Evolutionary conservation across 1,140 invertebrate species (phyloP).

Genomic region (Bombus consobrinus): DNA sequence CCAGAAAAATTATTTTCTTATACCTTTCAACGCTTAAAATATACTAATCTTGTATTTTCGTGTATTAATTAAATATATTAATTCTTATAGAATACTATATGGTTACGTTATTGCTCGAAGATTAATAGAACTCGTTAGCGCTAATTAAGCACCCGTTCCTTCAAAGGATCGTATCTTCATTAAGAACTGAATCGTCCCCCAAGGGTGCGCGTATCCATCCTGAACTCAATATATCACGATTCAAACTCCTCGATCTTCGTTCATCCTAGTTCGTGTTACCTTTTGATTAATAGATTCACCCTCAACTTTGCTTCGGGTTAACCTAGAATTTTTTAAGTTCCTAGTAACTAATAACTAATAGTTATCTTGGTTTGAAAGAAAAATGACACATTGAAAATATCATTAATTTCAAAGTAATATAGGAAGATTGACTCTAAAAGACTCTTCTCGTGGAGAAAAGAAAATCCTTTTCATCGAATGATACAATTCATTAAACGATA

Average conservation of each 20-base stretch:
- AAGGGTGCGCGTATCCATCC: neutral
- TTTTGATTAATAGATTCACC: neutral
- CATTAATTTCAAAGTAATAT: too few relatives aligned
- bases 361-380: too few relatives aligned
- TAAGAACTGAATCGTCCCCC: neutral
- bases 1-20: too few relatives aligned
- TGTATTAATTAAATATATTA: neutral
- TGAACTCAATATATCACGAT: neutral
- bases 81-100: neutral
- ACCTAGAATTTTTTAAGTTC: neutral
- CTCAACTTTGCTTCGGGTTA: neutral
- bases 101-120: neutral
- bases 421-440: too few relatives aligned
- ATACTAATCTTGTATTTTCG: neutral
- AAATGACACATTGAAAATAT: too few relatives aligned
- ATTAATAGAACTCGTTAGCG: neutral
- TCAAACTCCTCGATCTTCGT: slow-evolving; percentile 2
- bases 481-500: too few relatives aligned
- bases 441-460: too few relatives aligned
- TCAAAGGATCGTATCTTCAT: neutral
- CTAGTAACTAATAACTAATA: too few relatives aligned
- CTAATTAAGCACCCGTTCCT: neutral
- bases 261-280: neutral
- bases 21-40: too few relatives aligned
- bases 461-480: too few relatives aligned